These are phyloP conservation scores for Mandrillus leucophaeus DNA, from an alignment of 2,113 vertebrate species.

Conservation along the genomic window DNA sequence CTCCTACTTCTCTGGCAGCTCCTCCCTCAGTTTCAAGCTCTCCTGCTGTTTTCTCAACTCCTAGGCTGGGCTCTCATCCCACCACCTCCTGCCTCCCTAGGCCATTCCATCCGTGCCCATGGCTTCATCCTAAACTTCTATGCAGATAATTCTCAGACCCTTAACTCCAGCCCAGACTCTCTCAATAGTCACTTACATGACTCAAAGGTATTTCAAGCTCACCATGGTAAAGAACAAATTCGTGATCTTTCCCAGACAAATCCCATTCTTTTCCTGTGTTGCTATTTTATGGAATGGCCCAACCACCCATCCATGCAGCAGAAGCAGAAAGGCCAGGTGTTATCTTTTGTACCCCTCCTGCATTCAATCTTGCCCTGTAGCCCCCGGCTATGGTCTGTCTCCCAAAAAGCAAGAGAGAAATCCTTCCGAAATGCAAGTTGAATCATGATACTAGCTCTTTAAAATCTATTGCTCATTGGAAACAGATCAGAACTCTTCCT, in stretches of 20 bases:
- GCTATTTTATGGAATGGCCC: neutral
- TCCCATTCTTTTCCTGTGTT: neutral
- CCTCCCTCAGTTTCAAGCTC: neutral
- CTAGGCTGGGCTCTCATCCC: neutral
- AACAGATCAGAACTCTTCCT: neutral
- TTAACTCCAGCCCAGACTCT: neutral
- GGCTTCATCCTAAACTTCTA: neutral
- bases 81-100: neutral
- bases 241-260: neutral
- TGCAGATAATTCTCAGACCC: neutral
- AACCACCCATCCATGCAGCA: neutral
- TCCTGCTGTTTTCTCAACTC: neutral
- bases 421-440: neutral
- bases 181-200: neutral
- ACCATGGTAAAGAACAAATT: neutral
- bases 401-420: neutral
- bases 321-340: neutral
- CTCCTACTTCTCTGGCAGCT: neutral
- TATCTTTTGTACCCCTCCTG: neutral
- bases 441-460: neutral
- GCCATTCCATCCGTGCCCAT: neutral
- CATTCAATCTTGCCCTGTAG: neutral
- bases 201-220: neutral
- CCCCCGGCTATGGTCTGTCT: neutral
- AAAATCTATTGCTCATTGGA: slow-evolving; percentile 24